Evolutionary conservation across 2,797 vertebrate genomes (phyloP), one percentile per base, ranked within the genome.

Genomic region (Limosa lapponica): DNA sequence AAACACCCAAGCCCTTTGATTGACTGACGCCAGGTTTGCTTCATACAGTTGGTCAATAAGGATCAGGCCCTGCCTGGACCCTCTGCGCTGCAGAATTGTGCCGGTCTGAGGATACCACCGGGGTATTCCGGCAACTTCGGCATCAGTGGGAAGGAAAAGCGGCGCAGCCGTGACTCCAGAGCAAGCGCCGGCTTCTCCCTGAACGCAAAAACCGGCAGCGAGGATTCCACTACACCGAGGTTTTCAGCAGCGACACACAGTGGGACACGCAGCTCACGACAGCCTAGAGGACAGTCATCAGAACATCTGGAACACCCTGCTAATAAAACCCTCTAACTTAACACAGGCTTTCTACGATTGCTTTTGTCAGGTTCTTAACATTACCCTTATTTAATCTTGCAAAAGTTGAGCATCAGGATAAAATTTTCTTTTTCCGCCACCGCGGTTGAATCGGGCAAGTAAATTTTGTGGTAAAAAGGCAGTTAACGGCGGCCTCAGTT

Each of bases 141-240:
- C 32, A n/a, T 2, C 39, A 11, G 37, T 1, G 7, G 61, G 41
- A 69, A 90, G 65, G 65, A 86, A 80, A 74, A 89, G 12, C 25
- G 87, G 69, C 3, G 0, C 0, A 2, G 52, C 22, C 0, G 0
- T 3, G 34, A 16, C 43, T 57, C 37, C 7, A 25, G 39, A 79
- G 79, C 23, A 39, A 39, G 59, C 30, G 34, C 0, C 0, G 62
- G 13, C 61, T 72, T 37, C 49, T 41, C 51, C 13, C 0, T 5
- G 27, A 65, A 34, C 0, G 0, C 4, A 3, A 32, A 36, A 46
- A 62, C 18, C 51, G 36, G 49, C 49, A 23, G 28, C 2, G 12
- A 88, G 48, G 43, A 49, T 72, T 34, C 44, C 27, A 13, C 32
- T 52, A 37, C 41, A 32, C 8, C 20, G n/a, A 10, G 0, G 2